Percentiles rank a stretch among this genome's conserved stretches.
Conservation (phyloP, 2,797 vertebrate species). For the Varecia variegata region DNA sequence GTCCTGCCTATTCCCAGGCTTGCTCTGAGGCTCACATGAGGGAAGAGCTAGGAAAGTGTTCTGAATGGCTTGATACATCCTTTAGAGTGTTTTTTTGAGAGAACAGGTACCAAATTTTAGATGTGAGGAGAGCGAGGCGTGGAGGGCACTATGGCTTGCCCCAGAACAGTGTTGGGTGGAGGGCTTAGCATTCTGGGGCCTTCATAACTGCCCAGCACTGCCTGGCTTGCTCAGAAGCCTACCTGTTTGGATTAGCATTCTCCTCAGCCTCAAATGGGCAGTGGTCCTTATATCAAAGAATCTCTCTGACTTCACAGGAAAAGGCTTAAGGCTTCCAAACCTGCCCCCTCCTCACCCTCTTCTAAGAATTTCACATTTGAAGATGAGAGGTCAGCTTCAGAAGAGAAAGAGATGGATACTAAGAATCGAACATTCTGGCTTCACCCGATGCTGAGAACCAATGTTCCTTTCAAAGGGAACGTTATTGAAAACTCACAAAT, state of each 20-base stretch:
- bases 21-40: neutral
- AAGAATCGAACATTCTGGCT: neutral
- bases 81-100: neutral
- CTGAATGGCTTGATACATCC: neutral
- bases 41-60: neutral
- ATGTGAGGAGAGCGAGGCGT: neutral
- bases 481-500: neutral
- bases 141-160: neutral
- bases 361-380: neutral
- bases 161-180: neutral
- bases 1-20: neutral
- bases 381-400: neutral
- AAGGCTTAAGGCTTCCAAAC: neutral
- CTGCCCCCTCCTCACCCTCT: neutral
- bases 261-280: neutral
- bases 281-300: neutral
- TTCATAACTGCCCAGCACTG: neutral
- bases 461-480: slow-evolving; percentile 18
- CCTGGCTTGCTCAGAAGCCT: neutral
- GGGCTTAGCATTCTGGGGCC: neutral
- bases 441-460: neutral
- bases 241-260: neutral
- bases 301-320: neutral
- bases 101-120: neutral
- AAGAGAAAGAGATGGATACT: neutral